Percentiles rank a stretch among this genome's conserved stretches.
Conservation (phyloP, 2,113 vertebrate genomes). For the Capreolus pygargus region DNA sequence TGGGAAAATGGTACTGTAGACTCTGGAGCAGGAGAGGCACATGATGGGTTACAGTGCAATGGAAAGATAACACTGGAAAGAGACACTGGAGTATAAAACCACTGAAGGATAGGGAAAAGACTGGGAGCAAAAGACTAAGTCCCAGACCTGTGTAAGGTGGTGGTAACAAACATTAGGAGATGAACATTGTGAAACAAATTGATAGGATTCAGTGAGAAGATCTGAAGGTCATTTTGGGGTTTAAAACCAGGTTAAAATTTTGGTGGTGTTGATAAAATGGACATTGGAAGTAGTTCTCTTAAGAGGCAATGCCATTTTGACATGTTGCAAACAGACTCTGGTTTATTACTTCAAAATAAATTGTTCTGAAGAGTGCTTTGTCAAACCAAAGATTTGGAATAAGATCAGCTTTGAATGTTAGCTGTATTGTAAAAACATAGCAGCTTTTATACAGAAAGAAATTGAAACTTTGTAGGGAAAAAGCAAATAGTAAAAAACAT, state of each 20-base stretch:
- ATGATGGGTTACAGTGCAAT: background rate
- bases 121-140: background rate
- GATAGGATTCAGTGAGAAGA: slow-evolving; percentile 25
- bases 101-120: background rate
- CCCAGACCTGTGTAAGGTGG: background rate
- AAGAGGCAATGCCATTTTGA: background rate
- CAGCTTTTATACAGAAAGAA: slow-evolving; percentile 13
- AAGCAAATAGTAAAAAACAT: background rate
- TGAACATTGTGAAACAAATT: background rate
- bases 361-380: slow-evolving; percentile 33
- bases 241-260: slow-evolving; percentile 34
- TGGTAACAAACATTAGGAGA: background rate
- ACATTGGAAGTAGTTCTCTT: slow-evolving; percentile 7
- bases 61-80: background rate
- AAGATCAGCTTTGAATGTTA: background rate
- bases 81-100: background rate
- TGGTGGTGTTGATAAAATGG: slow-evolving; percentile 29
- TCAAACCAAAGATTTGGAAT: background rate
- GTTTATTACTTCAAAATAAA: slow-evolving; percentile 35
- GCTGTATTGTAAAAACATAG: background rate
- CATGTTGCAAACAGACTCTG: background rate
- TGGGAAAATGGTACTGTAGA: background rate
- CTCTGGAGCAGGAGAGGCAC: background rate
- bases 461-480: background rate
- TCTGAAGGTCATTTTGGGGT: background rate